Evolutionary conservation across 2,113 vertebrate species (phyloP).

Genomic region (Nerophis ophidion): DNA sequence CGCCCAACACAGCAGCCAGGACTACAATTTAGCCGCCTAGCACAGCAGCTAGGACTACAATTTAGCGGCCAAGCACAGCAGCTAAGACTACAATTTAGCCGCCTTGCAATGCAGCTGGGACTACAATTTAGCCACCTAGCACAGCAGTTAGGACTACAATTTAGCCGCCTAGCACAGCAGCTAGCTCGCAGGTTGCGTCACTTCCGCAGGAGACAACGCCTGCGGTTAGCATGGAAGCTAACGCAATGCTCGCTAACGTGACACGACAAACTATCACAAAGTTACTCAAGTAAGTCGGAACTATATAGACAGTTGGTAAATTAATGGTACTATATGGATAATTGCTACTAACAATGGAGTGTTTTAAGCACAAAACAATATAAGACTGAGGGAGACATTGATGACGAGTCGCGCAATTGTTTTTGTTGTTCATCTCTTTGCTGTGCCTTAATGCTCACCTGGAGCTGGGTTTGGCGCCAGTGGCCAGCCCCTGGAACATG

Average conservation of each 20-base stretch:
- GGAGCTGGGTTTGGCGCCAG: constrained; percentile 71
- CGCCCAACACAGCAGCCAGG: too few relatives aligned
- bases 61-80: too few relatives aligned
- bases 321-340: too few relatives aligned
- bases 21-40: too few relatives aligned
- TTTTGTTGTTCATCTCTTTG: not conserved
- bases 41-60: too few relatives aligned
- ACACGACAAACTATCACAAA: not conserved
- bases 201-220: constrained; percentile 67
- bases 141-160: constrained; percentile 2
- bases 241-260: not conserved
- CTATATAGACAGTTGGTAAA: too few relatives aligned
- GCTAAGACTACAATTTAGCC: too few relatives aligned
- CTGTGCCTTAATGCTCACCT: constrained; percentile 64
- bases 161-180: constrained; percentile 14
- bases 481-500: constrained; percentile 79
- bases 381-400: too few relatives aligned
- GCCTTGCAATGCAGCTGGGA: constrained; percentile 7
- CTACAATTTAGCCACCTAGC: too few relatives aligned
- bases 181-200: constrained; percentile 28
- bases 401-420: not conserved
- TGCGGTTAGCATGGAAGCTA: constrained; percentile 55
- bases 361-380: too few relatives aligned
- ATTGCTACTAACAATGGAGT: too few relatives aligned
- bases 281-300: not conserved